Percentiles rank a stretch among this genome's conserved stretches.
Evolutionary conservation across 2,888 invertebrate species (phyloP).

Genomic region (Pasiphila rectangulata): DNA sequence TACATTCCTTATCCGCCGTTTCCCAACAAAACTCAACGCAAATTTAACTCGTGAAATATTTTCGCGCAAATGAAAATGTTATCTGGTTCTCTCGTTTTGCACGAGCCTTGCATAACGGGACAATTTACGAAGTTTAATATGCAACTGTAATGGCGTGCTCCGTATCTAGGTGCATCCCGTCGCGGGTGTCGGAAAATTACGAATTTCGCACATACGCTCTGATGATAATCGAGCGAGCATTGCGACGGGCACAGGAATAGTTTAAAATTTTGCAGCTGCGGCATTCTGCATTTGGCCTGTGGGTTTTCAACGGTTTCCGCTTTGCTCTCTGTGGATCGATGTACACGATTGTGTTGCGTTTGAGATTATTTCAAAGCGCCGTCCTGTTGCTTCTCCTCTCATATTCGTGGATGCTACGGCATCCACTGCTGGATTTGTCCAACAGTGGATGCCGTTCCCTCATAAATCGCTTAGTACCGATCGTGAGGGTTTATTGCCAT

Average conservation of each 20-base stretch:
- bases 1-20: not conserved
- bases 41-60: not conserved
- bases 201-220: slow-evolving; percentile 25
- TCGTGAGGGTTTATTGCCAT: too few species aligned
- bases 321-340: not conserved
- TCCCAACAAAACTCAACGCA: not conserved
- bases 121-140: slow-evolving; percentile 22
- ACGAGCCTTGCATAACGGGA: slow-evolving; percentile 5
- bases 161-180: slow-evolving; percentile 11
- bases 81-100: not conserved
- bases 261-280: slow-evolving; percentile 10
- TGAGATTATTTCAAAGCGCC: too few species aligned
- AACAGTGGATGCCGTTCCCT: too few species aligned
- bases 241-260: slow-evolving; percentile 4
- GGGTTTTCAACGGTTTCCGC: not conserved
- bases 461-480: too few species aligned
- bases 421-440: too few species aligned
- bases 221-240: slow-evolving; percentile 18
- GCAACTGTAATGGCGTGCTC: slow-evolving; percentile 14
- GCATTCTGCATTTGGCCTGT: not conserved
- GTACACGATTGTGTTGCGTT: too few species aligned
- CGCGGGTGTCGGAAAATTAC: slow-evolving; percentile 25
- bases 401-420: too few species aligned
- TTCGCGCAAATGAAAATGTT: slow-evolving; percentile 3
- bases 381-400: too few species aligned